Percentiles rank a stretch among this genome's conserved stretches.
Evolutionary conservation across 2,113 vertebrate genomes (phyloP).

Genomic region (Pangasianodon gigas): DNA sequence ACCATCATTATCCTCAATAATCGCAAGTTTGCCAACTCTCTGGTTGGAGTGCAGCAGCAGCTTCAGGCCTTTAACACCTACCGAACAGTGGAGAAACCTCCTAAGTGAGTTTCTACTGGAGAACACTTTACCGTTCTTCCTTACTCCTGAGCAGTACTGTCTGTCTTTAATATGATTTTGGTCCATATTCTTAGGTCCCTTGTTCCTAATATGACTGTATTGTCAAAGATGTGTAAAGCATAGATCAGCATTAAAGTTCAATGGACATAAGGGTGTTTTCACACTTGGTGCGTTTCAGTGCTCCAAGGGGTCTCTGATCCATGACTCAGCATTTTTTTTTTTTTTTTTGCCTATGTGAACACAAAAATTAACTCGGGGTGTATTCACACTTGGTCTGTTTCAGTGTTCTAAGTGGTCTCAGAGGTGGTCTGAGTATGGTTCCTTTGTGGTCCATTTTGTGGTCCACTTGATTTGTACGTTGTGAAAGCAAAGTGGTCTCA

Average conservation of each 20-base stretch:
- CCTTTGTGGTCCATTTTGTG: background rate
- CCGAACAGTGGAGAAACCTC: slow-evolving; percentile 93
- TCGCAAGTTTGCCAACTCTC: slow-evolving; percentile 94
- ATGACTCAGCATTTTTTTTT: background rate
- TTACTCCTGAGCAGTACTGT: background rate
- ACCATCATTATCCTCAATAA: slow-evolving; percentile 98
- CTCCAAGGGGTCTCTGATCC: background rate
- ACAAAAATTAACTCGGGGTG: background rate
- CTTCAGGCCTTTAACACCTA: slow-evolving; percentile 98
- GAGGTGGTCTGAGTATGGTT: background rate
- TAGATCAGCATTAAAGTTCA: background rate
- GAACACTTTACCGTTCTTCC: background rate
- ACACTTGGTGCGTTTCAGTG: too few species aligned
- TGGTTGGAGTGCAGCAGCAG: slow-evolving; percentile 92
- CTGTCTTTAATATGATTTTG: background rate
- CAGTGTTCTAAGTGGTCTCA: background rate
- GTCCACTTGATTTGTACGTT: too few species aligned
- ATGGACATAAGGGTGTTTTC: background rate
- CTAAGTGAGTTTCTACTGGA: slow-evolving; percentile 79
- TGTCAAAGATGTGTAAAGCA: background rate
- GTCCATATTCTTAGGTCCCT: background rate
- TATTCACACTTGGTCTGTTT: background rate
- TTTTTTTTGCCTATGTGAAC: background rate
- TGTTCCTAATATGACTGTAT: background rate
- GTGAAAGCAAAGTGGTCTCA: too few species aligned